These are phyloP conservation scores for Leptinotarsa texana DNA, from an alignment of 1,140 invertebrate species.

Conservation along the genomic window DNA sequence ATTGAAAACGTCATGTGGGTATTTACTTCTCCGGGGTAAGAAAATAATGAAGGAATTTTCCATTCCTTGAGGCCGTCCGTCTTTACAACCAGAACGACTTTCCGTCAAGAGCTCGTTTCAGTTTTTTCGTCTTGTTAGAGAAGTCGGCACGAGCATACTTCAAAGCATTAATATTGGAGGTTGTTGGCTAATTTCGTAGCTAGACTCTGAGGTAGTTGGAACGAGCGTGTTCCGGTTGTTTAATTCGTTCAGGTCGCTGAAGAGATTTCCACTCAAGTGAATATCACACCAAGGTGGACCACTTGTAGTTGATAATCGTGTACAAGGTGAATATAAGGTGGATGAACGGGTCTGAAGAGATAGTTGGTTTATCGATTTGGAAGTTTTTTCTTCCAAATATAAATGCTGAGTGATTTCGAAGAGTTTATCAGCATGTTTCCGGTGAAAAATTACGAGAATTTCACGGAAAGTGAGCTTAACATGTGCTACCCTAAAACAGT, in stretches of 20 bases:
- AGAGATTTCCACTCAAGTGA: not conserved
- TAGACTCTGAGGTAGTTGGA: not conserved
- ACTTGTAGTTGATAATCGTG: no score
- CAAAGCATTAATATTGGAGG: not conserved
- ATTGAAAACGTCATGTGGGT: slow-evolving; percentile 43
- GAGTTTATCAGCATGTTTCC: no score
- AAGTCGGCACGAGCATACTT: not conserved
- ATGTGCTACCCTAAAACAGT: no score
- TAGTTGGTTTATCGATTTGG: no score
- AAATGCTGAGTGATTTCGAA: no score
- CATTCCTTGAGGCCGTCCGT: slow-evolving; percentile 14
- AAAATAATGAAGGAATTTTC: slow-evolving; percentile 30
- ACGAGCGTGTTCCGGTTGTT: slow-evolving; percentile 3
- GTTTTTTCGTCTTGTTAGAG: slow-evolving; percentile 1
- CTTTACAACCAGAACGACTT: not conserved
- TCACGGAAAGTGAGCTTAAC: no score
- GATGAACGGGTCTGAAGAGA: no score
- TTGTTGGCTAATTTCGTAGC: not conserved
- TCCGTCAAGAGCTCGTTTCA: slow-evolving; percentile 5
- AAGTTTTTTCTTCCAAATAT: no score
- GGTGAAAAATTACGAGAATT: no score
- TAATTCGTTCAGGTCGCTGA: not conserved
- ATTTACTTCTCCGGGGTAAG: slow-evolving; percentile 32
- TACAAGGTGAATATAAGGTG: no score
- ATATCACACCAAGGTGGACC: no score